phyloP scores from a whole-genome alignment of 2,113 vertebrate genomes.

The Eleginops maclovinus region DNA sequence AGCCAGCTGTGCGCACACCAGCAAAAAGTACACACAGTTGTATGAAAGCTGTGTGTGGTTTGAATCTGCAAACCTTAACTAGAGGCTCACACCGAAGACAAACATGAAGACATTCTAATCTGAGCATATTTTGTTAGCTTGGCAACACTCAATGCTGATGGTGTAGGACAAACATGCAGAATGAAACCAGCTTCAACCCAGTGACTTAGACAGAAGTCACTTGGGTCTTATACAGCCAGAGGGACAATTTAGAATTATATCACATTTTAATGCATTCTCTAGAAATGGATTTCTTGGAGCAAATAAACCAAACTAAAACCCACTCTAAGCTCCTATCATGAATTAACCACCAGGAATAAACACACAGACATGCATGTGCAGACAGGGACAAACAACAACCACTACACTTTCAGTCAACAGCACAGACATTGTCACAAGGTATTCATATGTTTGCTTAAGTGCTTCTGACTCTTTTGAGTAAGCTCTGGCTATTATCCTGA shows the following conservation, averaged over 20 bases:
- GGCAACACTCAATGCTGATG: neutral
- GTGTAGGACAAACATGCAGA: neutral
- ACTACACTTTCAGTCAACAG: conserved; percentile 26
- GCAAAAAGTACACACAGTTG: conserved; percentile 5
- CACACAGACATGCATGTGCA: neutral
- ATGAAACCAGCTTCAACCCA: neutral
- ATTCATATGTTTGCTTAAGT: conserved; percentile 55
- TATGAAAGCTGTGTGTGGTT: conserved; percentile 20
- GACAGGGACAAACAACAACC: neutral
- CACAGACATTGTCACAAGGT: conserved; percentile 26
- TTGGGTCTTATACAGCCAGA: neutral
- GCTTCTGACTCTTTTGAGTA: conserved; percentile 60
- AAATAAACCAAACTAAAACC: neutral
- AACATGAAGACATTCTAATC: conserved; percentile 6
- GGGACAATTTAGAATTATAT: neutral
- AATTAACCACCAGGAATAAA: neutral
- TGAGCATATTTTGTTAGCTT: neutral
- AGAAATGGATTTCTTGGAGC: neutral
- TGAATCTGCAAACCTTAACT: conserved; percentile 18
- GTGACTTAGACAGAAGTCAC: neutral
- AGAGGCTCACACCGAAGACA: neutral
- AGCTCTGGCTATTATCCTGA: conserved; percentile 64
- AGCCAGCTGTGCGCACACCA: conserved; percentile 9
- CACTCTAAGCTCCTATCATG: neutral
- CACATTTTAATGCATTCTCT: neutral